Conservation (phyloP, 2,888 invertebrate genomes). For the Ochropleura leucogaster region DNA sequence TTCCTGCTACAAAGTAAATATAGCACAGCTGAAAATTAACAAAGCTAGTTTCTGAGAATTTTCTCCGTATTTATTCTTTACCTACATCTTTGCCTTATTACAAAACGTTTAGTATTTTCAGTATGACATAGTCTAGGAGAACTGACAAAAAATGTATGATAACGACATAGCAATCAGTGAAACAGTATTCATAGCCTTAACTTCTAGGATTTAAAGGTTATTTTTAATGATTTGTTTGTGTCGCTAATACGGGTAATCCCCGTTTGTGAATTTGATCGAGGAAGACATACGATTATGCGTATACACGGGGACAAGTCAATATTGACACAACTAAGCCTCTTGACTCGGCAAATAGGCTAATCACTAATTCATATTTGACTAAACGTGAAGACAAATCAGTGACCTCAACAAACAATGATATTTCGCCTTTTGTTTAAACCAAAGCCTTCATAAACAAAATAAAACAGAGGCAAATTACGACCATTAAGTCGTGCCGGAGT, state of each 20-base stretch:
- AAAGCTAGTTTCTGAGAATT: constrained; percentile 8
- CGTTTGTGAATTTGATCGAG: not conserved
- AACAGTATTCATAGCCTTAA: too few species aligned
- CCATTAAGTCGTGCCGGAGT: not conserved
- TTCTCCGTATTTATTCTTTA: constrained; percentile 1
- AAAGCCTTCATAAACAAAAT: not conserved
- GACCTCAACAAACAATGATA: constrained; percentile 36
- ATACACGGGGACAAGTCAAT: constrained; percentile 24
- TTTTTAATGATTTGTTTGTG: not conserved
- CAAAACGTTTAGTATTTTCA: not conserved
- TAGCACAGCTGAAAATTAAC: constrained; percentile 3
- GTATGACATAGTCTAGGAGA: too few species aligned
- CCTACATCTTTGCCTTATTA: not conserved
- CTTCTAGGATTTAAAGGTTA: too few species aligned
- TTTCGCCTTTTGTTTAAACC: constrained; percentile 22
- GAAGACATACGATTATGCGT: not conserved
- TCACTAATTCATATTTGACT: constrained; percentile 21
- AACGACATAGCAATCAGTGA: too few species aligned
- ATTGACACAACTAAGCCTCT: constrained; percentile 16
- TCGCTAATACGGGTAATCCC: not conserved
- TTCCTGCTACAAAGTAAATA: constrained; percentile 13
- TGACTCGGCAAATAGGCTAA: constrained; percentile 25
- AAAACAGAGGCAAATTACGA: not conserved
- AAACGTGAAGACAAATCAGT: constrained; percentile 18
- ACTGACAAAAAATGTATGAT: too few species aligned